These are phyloP conservation scores for Melanaphis sacchari DNA, from an alignment of 1,140 invertebrate species.

Conservation along the genomic window DNA sequence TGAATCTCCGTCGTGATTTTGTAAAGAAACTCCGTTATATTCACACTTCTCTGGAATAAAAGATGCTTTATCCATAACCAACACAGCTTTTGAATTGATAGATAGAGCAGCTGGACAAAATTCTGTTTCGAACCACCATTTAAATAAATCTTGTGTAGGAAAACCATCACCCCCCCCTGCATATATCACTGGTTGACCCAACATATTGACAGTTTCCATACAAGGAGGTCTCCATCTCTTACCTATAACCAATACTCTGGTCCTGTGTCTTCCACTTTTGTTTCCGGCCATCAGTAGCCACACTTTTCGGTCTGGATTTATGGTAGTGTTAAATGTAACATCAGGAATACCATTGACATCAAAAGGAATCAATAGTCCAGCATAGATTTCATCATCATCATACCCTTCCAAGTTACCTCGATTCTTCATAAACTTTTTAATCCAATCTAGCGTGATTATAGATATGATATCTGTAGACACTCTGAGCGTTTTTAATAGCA, in stretches of 20 bases:
- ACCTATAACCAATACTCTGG: slow-evolving; percentile 66
- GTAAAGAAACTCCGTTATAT: slow-evolving; percentile 1
- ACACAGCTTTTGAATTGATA: slow-evolving; percentile 65
- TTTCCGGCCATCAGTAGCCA: slow-evolving; percentile 67
- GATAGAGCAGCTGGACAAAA: slow-evolving; percentile 66
- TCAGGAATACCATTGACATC: slow-evolving; percentile 67
- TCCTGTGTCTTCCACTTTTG: slow-evolving; percentile 66
- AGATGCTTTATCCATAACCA: slow-evolving; percentile 65
- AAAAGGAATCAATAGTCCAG: slow-evolving; percentile 65
- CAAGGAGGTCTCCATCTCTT: slow-evolving; percentile 66
- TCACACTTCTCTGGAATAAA: slow-evolving; percentile 60
- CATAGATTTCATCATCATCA: slow-evolving; percentile 65
- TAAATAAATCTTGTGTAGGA: slow-evolving; percentile 66
- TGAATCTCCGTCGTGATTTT: slow-evolving; percentile 26
- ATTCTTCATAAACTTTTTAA: slow-evolving; percentile 30
- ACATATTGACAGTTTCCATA: slow-evolving; percentile 67
- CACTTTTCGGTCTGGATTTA: slow-evolving; percentile 62
- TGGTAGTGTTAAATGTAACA: slow-evolving; percentile 56
- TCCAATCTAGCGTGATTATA: slow-evolving; percentile 40
- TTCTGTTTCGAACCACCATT: slow-evolving; percentile 68
- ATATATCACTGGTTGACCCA: slow-evolving; percentile 68
- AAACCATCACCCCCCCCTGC: slow-evolving; percentile 67
- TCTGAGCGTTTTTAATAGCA: slow-evolving; percentile 40
- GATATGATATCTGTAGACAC: not conserved
- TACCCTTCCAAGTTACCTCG: slow-evolving; percentile 61